A percentile compares a stretch with the other conserved stretches of the same genome.
Evolutionary conservation across 2,113 vertebrate species (phyloP).

Genomic region (Python bivittatus): DNA sequence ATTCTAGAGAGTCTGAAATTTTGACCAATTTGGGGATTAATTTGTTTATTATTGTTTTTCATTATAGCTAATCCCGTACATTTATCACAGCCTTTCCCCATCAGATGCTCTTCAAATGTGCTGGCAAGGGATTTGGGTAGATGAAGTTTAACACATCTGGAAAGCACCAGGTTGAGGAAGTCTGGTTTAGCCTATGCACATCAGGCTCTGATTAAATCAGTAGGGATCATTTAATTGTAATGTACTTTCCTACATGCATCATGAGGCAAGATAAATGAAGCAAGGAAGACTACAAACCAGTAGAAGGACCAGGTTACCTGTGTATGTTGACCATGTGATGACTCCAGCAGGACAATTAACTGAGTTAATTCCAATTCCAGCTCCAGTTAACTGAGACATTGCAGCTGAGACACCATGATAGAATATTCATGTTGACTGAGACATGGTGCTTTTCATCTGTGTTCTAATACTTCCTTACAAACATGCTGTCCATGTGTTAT

Average conservation of each 20-base stretch:
- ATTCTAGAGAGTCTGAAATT: background rate
- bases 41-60: background rate
- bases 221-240: background rate
- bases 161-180: background rate
- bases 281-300: background rate
- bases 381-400: background rate
- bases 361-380: no score
- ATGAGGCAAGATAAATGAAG: background rate
- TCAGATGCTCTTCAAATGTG: background rate
- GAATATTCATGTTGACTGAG: background rate
- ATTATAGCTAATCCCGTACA: background rate
- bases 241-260: background rate
- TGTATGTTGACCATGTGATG: background rate
- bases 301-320: background rate
- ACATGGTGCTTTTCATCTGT: background rate
- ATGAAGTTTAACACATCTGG: background rate
- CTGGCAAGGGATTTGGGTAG: background rate
- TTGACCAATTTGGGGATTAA: background rate
- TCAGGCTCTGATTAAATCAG: background rate
- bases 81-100: background rate
- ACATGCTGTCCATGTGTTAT: background rate
- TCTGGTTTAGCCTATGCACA: background rate
- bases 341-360: background rate
- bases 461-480: background rate
- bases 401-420: background rate